Evolutionary conservation across 2,113 vertebrate genomes (phyloP), one percentile per base, ranked within the genome.

Genomic region (Sphaerodactylus townsendi): DNA sequence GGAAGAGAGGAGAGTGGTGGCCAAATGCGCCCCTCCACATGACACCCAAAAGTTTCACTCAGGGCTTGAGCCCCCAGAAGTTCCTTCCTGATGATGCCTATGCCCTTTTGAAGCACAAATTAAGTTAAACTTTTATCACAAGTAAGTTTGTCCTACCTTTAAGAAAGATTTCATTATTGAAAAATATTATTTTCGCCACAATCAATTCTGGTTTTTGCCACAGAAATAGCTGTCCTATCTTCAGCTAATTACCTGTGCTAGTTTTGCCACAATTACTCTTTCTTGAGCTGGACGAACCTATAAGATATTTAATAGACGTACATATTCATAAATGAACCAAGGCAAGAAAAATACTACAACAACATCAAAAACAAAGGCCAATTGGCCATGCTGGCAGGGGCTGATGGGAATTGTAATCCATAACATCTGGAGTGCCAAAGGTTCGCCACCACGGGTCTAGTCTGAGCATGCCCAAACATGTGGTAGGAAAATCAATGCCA

Each of bases 231-330:
- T 25, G 75, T 64, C 41, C 30, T 30, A 25, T 10, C 11, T 37
- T 62, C 41, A 79, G 28, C 14, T 64, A 71, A 33, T 72, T 84
- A 84, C 83, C 83, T 84, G 75, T 28, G 53, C 53, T 37, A 84
- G 30, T 53, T 78, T n/a, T 35, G 68, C 68, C 15, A 72, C 76
- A 78, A 75, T 71, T 28, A 70, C 2, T 72, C 75, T 71, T 84
- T 53, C 83, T 30, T 72, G 66, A 62, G n/a, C 41, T 72, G 50
- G 66, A 62, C 50, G n/a, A 84, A 30, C n/a, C 83, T 84, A 35
- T 21, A 64, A 69, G 9, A 46, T 10, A 71, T 76, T 74, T 2
- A 83, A 83, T 11, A 59, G 15, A 15, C 19, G 19, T 53, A 21
- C 44, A 78, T 11, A 84, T 62, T 33, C 13, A 70, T 65, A 21